Base-by-base conservation (phyloP, 2,797 vertebrate species). In the Ataeniobius toweri region DNA sequence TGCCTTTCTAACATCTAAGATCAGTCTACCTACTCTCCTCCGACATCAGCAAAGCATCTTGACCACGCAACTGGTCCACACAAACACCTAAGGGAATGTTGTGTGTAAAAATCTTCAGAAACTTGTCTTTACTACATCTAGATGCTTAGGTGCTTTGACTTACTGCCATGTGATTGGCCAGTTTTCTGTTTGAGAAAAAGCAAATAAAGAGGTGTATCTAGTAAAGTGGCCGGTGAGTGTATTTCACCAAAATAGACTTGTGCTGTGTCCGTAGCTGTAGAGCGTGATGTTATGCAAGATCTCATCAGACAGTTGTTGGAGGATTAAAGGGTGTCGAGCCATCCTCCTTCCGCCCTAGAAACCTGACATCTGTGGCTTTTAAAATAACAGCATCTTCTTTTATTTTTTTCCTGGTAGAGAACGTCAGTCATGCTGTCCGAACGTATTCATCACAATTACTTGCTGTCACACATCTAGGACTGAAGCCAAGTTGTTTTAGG, bases 401-500 rank as follows among this genome's bases (percentile, higher is more conserved):
- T 68, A 24, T n/a, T 68, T 14, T 79, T 71, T 61, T 75, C 75
- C 77, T 77, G 76, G 73, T 84, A 83, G 76, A 75, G 74, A 81
- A 18, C 72, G 72, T 72, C 81, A 69, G 80, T 75, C 74, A n/a
- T 51, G 5, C 79, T 74, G 80, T 84, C 81, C 85, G 79, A 84
- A 86, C 78, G 78, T 50, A 82, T 83, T 80, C 86, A 70, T 86
- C 81, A 44, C 65, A 22, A 70, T 76, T 80, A 79, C 85, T 86
- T 61, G 67, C 83, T 89, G 90, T 91, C 90, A 82, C 88, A 73
- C 90, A 90, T 87, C 84, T 85, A 79, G 87, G 82, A 88, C 73
- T 48, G 73, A 77, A 80, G 88, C 89, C 84, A 88, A 92, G 92
- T 93, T 91, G 72, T 91, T 93, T 89, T 88, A 93, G 90, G 92